Base-by-base conservation (phyloP, 2,113 vertebrate genomes). In the Strix uralensis region DNA sequence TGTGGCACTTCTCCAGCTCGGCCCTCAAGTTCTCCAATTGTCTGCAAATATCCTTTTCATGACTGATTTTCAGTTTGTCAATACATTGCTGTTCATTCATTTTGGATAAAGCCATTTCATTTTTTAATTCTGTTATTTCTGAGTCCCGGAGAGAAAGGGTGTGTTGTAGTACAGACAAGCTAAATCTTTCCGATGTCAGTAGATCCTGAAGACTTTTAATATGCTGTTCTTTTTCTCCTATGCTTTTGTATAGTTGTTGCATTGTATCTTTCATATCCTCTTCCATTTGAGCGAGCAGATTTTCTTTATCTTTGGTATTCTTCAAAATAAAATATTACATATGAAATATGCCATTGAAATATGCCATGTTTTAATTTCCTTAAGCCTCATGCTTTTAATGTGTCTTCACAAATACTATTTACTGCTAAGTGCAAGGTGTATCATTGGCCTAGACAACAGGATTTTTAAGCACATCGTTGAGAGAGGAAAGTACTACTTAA, bases 231-330 rank as follows among this genome's bases (percentile, higher is more conserved):
- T 97, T 92, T 86, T 88, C 89, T 47, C 27, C 69, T 73, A 81
- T 23, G 44, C 26, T 82, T 92, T 73, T 79, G 21, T 73, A 25
- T 3, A 91, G 94, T 44, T 97, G 92, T 52, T 96, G 79, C 29
- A 96, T 34, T 67, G 72, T 84, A 57, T 78, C 94, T 81, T 95
- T 95, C 30, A 78, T 62, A 81, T 97, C 92, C 57, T 96, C 90
- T 90, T 96, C 92, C 79, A 96, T 95, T 55, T 97, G 91, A 42
- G 67, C 57, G 75, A 98, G 77, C 8, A 92, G 52, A 79, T 82
- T 96, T 70, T 98, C 96, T 87, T 97, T 97, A 54, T 97, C 95
- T 92, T 95, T 96, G 51, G 86, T 92, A 73, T 81, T 90, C 98
- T 98, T 90, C 66, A 97, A 95, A 90, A 91, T 40, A 94, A 98